Evolutionary conservation across 1,140 invertebrate genomes (phyloP), one percentile per base, ranked within the genome.

Genomic region (Ceratitis capitata): DNA sequence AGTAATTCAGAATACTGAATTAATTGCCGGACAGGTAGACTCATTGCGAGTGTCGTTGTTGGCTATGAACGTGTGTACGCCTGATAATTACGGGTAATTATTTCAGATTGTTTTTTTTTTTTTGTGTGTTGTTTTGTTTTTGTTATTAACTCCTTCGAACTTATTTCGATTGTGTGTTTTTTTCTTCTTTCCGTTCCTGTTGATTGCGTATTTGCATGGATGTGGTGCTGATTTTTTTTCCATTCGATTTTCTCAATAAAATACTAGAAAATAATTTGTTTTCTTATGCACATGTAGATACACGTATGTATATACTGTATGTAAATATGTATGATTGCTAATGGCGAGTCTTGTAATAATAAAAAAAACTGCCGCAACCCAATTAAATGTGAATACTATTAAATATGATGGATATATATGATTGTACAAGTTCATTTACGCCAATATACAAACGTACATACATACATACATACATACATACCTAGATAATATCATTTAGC

Each of bases 171-270:
- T 74, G 29, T 26, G 7, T 39, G 29, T 74, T 42, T 74, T 26
- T 64, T 74, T 42, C n/a, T 78, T 78, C 61, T 69, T 78, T 78
- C 69, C 69, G 69, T 78, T 78, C 69, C 69, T 78, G 69, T 78
- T 78, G 69, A 78, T 78, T 78, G 69, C 69, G 69, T 78, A 78
- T 78, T 78, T 78, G 69, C 69, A 78, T 78, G 69, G 69, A 78
- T 78, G 45, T 45, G 69, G n/a, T 12, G 14, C 14, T 64, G 58
- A 29, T 64, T 64, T 32, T 64, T 10, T 45, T 23, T 78, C 39
- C 16, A 78, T 47, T 26, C 32, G 69, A 78, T 45, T 45, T 78
- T 78, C 69, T n/a, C n/a, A 78, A 35, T 45, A 23, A 78, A 78
- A 39, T 78, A 74, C 64, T 42, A 45, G 69, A 42, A 47, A 78